Evolutionary conservation across 1,140 invertebrate genomes (phyloP).

Genomic region (Cheumatopsyche charites): DNA sequence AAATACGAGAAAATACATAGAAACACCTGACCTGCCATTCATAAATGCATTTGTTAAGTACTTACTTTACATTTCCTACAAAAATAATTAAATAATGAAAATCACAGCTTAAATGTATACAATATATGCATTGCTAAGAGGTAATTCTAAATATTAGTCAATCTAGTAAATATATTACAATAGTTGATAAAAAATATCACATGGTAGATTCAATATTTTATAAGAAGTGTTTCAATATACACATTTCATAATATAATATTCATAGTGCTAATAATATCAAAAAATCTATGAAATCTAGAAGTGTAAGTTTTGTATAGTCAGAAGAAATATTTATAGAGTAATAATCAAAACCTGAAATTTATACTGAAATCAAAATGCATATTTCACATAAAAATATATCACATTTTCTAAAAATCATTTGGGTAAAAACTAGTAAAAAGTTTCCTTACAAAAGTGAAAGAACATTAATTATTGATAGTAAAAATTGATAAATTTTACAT

Average conservation of each 20-base stretch:
- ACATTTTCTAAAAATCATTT: neutral
- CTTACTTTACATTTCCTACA: neutral
- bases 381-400: neutral
- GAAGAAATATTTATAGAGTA: too few species aligned
- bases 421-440: neutral
- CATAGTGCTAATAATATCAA: too few species aligned
- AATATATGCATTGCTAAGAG: neutral
- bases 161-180: constrained; percentile 1
- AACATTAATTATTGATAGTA: too few species aligned
- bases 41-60: neutral
- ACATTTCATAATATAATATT: too few species aligned
- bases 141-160: neutral
- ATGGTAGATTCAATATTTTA: constrained; percentile 4
- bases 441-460: neutral
- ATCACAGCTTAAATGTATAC: neutral
- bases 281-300: too few species aligned
- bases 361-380: neutral
- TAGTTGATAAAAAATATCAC: constrained; percentile 15
- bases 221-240: too few species aligned
- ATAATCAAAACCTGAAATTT: neutral
- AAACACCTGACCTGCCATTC: neutral
- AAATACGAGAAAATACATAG: neutral
- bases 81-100: too few species aligned
- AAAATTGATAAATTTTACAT: too few species aligned
- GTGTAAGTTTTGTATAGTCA: too few species aligned